Base-by-base conservation (phyloP, 2,888 invertebrate genomes). In the Tridacna gigas region DNA sequence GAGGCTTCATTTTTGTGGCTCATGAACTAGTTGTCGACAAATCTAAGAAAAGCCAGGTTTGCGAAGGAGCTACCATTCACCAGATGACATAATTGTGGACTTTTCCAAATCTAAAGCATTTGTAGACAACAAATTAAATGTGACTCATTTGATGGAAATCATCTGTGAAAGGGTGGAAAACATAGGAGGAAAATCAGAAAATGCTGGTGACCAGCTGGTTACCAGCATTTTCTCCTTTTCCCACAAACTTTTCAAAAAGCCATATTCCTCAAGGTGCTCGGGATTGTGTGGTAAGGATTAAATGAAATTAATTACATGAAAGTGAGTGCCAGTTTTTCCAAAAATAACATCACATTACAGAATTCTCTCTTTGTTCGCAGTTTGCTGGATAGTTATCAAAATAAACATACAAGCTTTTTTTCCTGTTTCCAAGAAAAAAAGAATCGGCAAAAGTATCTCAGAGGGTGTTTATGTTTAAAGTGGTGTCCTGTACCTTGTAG, bases 381-480 rank as follows among this genome's bases (percentile, higher is more conserved):
- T 63, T 63, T 63, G 25, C 22, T 63, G 20, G 63, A 22, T 63
- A 13, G n/a, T 63, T 20, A 63, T 63, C 63, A 63, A 63, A 63
- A 25, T 63, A n/a, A 63, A 63, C 63, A 63, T 18, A 63, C 63
- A n/a, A 13, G 63, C 25, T 25, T 63, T 63, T 63, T 63, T 63
- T 13, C 25, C 22, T 63, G 63, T 63, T 13, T 60, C n/a, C 60
- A 18, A 20, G 60, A 63, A 13, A 63, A 63, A 63, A 63, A 63
- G 63, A 63, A 63, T 63, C 22, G 12, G 18, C 13, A 9, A n/a
- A 22, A 63, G 63, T n/a, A n/a, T n/a, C n/a, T n/a, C n/a, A n/a
- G n/a, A n/a, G n/a, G n/a, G 37, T 37, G 37, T 37, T 37, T 37
- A 37, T 37, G 37, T 2, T 37, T 37, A 4, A 4, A 4, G 7